phyloP scores from a whole-genome alignment of 1,140 invertebrate species.

The Pseudoatta argentina region DNA sequence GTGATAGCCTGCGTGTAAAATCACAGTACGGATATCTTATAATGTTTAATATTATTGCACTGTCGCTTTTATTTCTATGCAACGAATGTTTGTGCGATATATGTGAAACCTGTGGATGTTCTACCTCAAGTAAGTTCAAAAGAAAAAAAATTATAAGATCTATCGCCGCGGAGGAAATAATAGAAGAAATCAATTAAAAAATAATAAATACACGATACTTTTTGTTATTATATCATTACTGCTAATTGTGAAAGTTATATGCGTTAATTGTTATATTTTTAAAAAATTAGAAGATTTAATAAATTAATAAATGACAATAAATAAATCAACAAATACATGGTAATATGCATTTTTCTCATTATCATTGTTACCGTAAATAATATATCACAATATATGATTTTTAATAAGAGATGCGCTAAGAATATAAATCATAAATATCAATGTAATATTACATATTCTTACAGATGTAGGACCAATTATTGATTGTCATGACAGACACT shows the following conservation, averaged over 20 bases:
- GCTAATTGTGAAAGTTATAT: background rate
- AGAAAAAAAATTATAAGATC: background rate
- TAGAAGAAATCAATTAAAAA: background rate
- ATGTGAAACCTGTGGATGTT: slow-evolving; percentile 69
- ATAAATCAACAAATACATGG: background rate
- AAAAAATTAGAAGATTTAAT: background rate
- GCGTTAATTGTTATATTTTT: background rate
- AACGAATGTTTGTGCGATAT: slow-evolving; percentile 64
- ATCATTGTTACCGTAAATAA: background rate
- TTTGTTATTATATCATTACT: background rate
- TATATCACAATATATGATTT: background rate
- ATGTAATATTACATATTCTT: slow-evolving; percentile 19
- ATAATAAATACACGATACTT: slow-evolving; percentile 5
- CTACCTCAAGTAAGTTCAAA: slow-evolving; percentile 48
- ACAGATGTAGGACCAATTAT: slow-evolving; percentile 46
- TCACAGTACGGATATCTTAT: background rate
- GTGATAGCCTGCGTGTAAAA: background rate
- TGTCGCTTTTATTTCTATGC: slow-evolving; percentile 39
- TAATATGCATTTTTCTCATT: background rate
- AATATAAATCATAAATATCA: background rate
- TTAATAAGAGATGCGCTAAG: background rate
- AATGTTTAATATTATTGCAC: slow-evolving; percentile 48
- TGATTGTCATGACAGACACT: slow-evolving; percentile 67
- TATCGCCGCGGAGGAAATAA: background rate
- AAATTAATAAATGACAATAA: slow-evolving; percentile 1